A percentile compares a stretch with the other conserved stretches of the same genome.
phyloP scores from a whole-genome alignment of 2,888 invertebrate species.

The Meiosimyza decipiens region DNA sequence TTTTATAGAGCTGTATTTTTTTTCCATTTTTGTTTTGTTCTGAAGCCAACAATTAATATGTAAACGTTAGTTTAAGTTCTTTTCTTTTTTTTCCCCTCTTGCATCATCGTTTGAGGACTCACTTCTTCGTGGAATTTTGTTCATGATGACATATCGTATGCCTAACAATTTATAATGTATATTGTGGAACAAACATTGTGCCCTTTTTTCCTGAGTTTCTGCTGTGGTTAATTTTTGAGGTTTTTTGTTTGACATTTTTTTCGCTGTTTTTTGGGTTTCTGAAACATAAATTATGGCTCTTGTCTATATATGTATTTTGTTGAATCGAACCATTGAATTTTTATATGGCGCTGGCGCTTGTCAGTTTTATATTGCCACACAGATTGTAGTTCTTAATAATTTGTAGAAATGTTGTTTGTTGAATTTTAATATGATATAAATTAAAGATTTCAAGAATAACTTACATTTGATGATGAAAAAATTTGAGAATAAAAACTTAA shows the following conservation, averaged over 20 bases:
- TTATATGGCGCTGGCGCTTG: slow-evolving; percentile 29
- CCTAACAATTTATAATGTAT: slow-evolving; percentile 38
- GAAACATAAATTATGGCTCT: too few species aligned
- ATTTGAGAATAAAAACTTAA: too few species aligned
- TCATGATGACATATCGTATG: slow-evolving; percentile 37
- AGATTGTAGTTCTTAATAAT: not conserved
- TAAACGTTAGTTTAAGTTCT: slow-evolving; percentile 33
- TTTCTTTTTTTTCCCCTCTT: not conserved
- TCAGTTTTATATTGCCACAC: slow-evolving; percentile 2
- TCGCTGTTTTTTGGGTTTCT: too few species aligned
- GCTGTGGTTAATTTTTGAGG: slow-evolving; percentile 6
- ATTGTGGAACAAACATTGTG: slow-evolving; percentile 43
- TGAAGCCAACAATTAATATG: slow-evolving; percentile 45
- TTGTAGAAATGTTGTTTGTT: not conserved
- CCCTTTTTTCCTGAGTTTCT: not conserved
- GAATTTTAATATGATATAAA: too few species aligned
- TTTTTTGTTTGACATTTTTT: slow-evolving; percentile 20
- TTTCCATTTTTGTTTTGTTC: not conserved
- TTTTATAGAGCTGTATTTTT: slow-evolving; percentile 15
- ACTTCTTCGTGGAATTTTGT: slow-evolving; percentile 29
- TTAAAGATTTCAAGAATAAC: too few species aligned
- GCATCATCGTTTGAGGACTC: slow-evolving; percentile 2
- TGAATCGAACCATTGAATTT: not conserved
- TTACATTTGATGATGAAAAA: too few species aligned
- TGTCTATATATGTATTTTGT: not conserved